phyloP scores from a whole-genome alignment of 2,888 invertebrate genomes.

The Ectemnius lituratus region DNA sequence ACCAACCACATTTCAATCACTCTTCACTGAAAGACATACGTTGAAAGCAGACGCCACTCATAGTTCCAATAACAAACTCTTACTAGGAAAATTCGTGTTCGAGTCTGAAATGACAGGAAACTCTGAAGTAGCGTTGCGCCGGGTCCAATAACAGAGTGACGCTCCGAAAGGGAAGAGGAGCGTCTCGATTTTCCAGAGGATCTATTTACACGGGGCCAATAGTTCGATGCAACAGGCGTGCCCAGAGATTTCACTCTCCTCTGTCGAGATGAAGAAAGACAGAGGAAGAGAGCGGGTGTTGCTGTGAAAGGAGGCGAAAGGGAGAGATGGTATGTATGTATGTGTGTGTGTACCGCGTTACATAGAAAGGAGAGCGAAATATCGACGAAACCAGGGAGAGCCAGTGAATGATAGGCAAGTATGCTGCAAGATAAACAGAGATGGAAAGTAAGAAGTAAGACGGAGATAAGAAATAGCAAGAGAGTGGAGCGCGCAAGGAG shows the following conservation, averaged over 20 bases:
- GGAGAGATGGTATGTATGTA: not conserved
- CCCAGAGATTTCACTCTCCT: conserved; percentile 48
- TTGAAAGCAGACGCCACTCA: too few relatives aligned
- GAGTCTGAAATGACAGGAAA: too few relatives aligned
- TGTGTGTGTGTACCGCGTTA: not conserved
- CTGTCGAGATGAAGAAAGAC: not conserved
- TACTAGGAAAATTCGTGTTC: too few relatives aligned
- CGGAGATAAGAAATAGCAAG: too few relatives aligned
- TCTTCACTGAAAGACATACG: too few relatives aligned
- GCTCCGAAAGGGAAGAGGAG: too few relatives aligned
- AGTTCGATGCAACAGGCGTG: conserved; percentile 55
- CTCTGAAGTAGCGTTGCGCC: too few relatives aligned
- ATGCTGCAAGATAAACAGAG: too few relatives aligned
- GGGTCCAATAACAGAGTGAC: too few relatives aligned
- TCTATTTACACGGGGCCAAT: conserved; percentile 51
- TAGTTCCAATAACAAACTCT: too few relatives aligned
- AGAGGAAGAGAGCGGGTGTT: conserved; percentile 10
- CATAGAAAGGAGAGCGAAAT: conserved; percentile 12
- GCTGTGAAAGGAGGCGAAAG: conserved; percentile 13
- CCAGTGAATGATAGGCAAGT: not conserved
- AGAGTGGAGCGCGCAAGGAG: conserved; percentile 15
- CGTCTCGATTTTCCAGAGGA: conserved; percentile 37
- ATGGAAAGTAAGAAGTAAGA: too few relatives aligned
- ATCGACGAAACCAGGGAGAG: not conserved
- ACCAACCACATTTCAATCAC: too few relatives aligned